Percentiles rank a stretch among this genome's conserved stretches.
phyloP scores from a whole-genome alignment of 2,113 vertebrate species.

The Mus pahari region DNA sequence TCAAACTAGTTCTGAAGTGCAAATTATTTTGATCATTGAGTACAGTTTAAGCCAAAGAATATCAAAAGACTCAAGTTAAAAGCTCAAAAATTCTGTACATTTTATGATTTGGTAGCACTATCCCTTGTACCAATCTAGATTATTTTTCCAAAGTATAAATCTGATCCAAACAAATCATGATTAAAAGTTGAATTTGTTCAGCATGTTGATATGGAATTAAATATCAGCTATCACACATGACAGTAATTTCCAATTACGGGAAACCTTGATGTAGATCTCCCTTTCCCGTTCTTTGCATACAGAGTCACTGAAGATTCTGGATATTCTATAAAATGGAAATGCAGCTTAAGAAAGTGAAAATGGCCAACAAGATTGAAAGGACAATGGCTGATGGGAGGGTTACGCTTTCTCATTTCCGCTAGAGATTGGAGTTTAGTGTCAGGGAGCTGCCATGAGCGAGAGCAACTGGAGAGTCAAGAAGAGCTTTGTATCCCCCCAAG shows the following conservation, averaged over 20 bases:
- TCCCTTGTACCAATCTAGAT: neutral
- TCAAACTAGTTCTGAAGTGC: neutral
- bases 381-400: accelerated
- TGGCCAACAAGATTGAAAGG: neutral
- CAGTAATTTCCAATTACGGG: neutral
- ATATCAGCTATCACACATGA: neutral
- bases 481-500: neutral
- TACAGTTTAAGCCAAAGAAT: neutral
- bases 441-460: neutral
- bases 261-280: neutral
- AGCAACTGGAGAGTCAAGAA: neutral
- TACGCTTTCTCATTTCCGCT: neutral
- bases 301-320: neutral
- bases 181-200: neutral
- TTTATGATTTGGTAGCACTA: neutral
- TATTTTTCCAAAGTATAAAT: neutral
- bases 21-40: neutral
- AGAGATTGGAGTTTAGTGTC: neutral
- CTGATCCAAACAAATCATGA: neutral
- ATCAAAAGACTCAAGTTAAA: neutral
- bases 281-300: neutral
- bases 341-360: neutral
- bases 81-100: neutral
- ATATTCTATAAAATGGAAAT: neutral
- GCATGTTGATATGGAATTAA: neutral